Base-by-base conservation (phyloP, 2,797 vertebrate genomes). In the Hafferia zeledoni region DNA sequence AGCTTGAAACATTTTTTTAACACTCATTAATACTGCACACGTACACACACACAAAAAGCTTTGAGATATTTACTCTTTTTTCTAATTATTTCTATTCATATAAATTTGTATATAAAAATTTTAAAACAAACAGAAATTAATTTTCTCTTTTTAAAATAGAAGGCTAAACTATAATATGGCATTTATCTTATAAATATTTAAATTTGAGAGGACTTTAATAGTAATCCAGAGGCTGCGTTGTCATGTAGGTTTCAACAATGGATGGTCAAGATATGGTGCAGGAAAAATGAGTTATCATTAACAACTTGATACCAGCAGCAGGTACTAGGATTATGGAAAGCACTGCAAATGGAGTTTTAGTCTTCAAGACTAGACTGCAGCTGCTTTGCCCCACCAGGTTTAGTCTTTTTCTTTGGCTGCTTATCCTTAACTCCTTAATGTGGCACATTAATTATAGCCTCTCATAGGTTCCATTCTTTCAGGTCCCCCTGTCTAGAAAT, bases 341-440 rank as follows among this genome's bases (percentile, higher is more conserved):
- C 74, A 68, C 77, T 93, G 63, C 65, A 96, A 95, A 75, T 77
- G 63, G 61, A 87, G 92, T 92, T 95, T 89, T 89, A 93, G 88
- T 84, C 94, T 87, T 90, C 83, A 90, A 74, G 74, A 87, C 61
- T 63, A 79, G 41, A 74, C 25, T 52, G 61, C 50, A 82, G 59
- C 68, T 91, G 85, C 70, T 94, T 81, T 95, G 82, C 82, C 82
- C 41, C 74, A 83, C 41, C 67, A 75, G 67, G n/a, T 93, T 95
- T 92, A 80, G 82, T 72, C 64, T 72, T 77, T 83, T 77, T 83
- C 52, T 92, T 95, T 83, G 89, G 52, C 79, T 76, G 79, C 76
- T 94, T 94, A 85, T 75, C 70, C 83, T 90, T 90, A 96, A 95
- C 74, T 89, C 50, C 82, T 95, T 94, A 97, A 97, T 86, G 65